These are phyloP conservation scores for Podarcis cretensis DNA, from an alignment of 2,113 vertebrate species.

Conservation along the genomic window DNA sequence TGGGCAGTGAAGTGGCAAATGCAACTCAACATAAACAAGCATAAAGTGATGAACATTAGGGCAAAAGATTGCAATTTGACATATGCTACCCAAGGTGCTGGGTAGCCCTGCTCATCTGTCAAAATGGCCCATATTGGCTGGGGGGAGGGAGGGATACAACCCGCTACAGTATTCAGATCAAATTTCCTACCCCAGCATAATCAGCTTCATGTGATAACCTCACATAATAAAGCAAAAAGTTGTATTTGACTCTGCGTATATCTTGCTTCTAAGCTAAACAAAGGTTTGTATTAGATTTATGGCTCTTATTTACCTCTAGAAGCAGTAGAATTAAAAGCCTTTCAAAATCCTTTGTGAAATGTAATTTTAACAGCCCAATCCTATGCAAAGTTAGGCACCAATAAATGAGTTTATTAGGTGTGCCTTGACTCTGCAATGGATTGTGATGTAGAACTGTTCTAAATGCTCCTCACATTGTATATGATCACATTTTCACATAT, in stretches of 20 bases:
- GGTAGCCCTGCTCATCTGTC: too few species aligned
- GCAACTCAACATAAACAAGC: too few species aligned
- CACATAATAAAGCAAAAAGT: not conserved
- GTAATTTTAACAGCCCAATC: not conserved
- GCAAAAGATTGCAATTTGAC: too few species aligned
- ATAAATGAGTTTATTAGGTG: not conserved
- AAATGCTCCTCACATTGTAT: not conserved
- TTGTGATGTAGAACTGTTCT: not conserved
- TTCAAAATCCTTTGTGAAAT: slow-evolving; percentile 28
- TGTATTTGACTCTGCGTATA: not conserved
- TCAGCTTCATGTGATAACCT: not conserved
- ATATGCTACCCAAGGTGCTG: too few species aligned
- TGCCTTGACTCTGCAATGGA: slow-evolving; percentile 24
- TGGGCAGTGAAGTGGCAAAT: too few species aligned
- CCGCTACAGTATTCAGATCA: too few species aligned
- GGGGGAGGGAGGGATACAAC: too few species aligned
- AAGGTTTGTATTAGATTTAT: not conserved
- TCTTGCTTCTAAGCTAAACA: not conserved
- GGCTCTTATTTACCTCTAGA: not conserved
- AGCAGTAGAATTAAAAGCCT: slow-evolving; percentile 16
- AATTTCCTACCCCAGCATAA: not conserved
- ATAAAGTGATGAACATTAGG: too few species aligned
- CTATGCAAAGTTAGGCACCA: fast-evolving
- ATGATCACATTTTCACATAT: slow-evolving; percentile 11
- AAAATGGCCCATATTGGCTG: too few species aligned